Conservation (phyloP, 1,140 invertebrate species). For the Eupristina koningsbergeri region DNA sequence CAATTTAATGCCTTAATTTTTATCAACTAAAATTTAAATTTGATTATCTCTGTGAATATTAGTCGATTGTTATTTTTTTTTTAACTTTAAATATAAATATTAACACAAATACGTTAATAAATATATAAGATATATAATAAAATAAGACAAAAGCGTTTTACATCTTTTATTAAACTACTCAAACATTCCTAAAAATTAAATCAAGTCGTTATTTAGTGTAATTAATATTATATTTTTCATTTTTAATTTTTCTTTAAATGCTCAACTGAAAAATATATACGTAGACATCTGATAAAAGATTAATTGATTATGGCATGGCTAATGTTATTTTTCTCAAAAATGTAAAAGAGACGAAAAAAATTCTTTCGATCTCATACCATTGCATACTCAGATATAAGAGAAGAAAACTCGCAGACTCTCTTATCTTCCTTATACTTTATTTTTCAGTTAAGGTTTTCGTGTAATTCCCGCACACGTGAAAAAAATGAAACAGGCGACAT, state of each 20-base stretch:
- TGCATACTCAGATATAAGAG: neutral
- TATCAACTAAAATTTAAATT: too few relatives aligned
- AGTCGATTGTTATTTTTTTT: too few relatives aligned
- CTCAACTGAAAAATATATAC: neutral
- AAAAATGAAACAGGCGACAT: neutral
- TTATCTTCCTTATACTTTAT: neutral
- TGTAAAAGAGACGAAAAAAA: neutral
- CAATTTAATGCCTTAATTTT: too few relatives aligned
- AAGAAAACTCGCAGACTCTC: conserved; percentile 25
- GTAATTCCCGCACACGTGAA: neutral
- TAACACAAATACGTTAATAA: too few relatives aligned
- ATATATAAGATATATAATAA: too few relatives aligned
- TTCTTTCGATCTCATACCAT: neutral
- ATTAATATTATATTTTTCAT: neutral
- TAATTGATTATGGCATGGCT: neutral
- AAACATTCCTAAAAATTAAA: neutral
- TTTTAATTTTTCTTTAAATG: neutral
- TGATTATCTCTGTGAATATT: too few relatives aligned
- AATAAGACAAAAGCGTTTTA: too few relatives aligned
- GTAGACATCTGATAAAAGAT: neutral
- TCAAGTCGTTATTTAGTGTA: neutral
- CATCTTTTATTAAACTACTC: neutral
- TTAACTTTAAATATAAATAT: too few relatives aligned
- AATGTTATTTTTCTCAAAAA: neutral
- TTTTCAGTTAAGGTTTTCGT: neutral